These are phyloP conservation scores for Loripinus fragilis DNA, from an alignment of 2,888 invertebrate species.

Conservation along the genomic window DNA sequence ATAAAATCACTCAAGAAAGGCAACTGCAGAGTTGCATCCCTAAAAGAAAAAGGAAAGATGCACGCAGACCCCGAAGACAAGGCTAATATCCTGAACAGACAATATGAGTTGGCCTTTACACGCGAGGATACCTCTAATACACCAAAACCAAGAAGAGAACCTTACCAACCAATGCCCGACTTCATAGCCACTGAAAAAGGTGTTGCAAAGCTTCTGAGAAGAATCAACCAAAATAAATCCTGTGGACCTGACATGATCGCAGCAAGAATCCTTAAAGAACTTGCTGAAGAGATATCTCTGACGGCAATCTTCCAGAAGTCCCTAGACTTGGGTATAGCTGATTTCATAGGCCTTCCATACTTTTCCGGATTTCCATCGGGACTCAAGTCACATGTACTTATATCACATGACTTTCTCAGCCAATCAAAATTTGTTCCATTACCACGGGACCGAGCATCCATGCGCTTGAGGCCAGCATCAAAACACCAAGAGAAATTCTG, in stretches of 20 bases:
- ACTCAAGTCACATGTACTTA: too few species aligned
- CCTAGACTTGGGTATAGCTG: background rate
- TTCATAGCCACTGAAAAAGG: background rate
- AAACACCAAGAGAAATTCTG: too few species aligned
- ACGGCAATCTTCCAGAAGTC: too few species aligned
- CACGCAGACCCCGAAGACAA: background rate
- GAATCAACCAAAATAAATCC: slow-evolving; percentile 13
- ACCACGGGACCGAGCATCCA: too few species aligned
- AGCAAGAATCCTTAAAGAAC: background rate
- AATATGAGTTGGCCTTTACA: too few species aligned
- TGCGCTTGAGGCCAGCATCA: too few species aligned
- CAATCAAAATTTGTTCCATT: too few species aligned
- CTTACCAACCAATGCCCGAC: background rate
- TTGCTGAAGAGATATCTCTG: slow-evolving; percentile 1
- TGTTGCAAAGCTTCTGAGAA: background rate
- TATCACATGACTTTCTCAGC: too few species aligned
- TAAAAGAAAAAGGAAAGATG: slow-evolving; percentile 1
- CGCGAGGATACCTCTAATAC: background rate
- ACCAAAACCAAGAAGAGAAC: background rate
- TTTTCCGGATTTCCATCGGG: too few species aligned
- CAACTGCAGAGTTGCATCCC: background rate
- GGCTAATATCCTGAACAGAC: too few species aligned
- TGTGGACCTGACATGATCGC: slow-evolving; percentile 23
- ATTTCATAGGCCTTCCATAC: too few species aligned
- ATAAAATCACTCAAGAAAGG: slow-evolving; percentile 2